Conservation (phyloP, 37 sponge, comb jelly and placozoan species). For the Beroe ovata region DNA sequence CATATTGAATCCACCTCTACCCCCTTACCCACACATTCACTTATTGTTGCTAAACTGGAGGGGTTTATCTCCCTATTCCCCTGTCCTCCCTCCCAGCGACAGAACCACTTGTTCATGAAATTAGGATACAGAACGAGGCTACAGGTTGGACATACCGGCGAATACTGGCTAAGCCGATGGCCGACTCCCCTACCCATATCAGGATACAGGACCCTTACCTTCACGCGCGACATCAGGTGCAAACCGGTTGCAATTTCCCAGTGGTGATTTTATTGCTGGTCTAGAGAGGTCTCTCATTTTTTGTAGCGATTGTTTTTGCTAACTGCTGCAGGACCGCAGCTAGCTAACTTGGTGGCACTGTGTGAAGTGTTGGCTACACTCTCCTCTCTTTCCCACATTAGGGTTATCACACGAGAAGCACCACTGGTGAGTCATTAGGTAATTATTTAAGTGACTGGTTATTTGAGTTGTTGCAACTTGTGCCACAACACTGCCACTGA, state of each 20-base stretch:
- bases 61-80: not conserved
- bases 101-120: conserved; percentile 24
- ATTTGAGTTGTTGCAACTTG: too few relatives aligned
- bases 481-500: too few relatives aligned
- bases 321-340: not conserved
- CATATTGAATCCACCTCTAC: too few relatives aligned
- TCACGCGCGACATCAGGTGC: conserved; percentile 43
- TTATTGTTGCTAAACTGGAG: not conserved
- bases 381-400: conserved; percentile 5
- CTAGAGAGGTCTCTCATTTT: too few relatives aligned
- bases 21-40: not conserved
- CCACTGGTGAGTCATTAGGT: conserved; percentile 9
- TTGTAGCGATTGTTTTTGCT: too few relatives aligned
- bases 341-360: conserved; percentile 15
- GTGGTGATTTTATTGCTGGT: too few relatives aligned
- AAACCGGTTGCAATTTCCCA: too few relatives aligned
- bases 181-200: conserved; percentile 31
- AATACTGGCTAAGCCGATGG: not conserved
- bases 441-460: too few relatives aligned
- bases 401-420: conserved; percentile 2
- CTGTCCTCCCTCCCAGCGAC: not conserved
- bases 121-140: conserved; percentile 3
- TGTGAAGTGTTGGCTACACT: conserved; percentile 1
- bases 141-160: conserved; percentile 2
- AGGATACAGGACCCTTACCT: conserved; percentile 57